Evolutionary conservation across 53 echinoderm and acorn worm genomes (phyloP).

Genomic region (Arbacia lixula): DNA sequence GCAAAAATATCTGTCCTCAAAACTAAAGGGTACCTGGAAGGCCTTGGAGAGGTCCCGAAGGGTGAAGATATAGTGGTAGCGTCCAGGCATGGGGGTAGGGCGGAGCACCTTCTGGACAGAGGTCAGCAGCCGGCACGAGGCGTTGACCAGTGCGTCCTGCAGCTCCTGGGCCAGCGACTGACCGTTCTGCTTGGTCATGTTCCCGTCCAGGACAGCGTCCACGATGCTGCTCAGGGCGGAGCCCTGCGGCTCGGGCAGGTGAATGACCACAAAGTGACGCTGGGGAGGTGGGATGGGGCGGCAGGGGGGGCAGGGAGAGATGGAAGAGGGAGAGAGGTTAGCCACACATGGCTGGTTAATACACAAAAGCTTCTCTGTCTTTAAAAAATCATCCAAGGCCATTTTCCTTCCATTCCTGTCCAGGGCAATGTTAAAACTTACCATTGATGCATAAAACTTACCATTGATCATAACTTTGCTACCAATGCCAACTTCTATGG

Average conservation of each 20-base stretch:
- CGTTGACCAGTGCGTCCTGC: conserved; percentile 91
- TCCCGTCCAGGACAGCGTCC: conserved; percentile 92
- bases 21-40: conserved; percentile 86
- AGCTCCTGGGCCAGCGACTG: conserved; percentile 92
- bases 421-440: too few species aligned
- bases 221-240: conserved; percentile 76
- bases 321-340: too few species aligned
- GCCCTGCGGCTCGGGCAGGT: conserved; percentile 82
- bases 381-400: too few species aligned
- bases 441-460: too few species aligned
- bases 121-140: conserved; percentile 87
- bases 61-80: conserved; percentile 95
- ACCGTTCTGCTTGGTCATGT: conserved; percentile 96
- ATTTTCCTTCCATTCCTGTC: too few species aligned
- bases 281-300: too few species aligned
- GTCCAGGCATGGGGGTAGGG: conserved; percentile 79
- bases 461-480: too few species aligned
- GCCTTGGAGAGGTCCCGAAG: conserved; percentile 90
- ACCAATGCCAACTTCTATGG: too few species aligned
- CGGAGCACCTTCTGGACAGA: conserved; percentile 82
- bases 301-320: too few species aligned
- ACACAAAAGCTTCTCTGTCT: too few species aligned
- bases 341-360: too few species aligned
- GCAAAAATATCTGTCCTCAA: too few species aligned
- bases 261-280: conserved; percentile 91